Conservation (phyloP, 2,888 invertebrate species). For the Syritta pipiens region DNA sequence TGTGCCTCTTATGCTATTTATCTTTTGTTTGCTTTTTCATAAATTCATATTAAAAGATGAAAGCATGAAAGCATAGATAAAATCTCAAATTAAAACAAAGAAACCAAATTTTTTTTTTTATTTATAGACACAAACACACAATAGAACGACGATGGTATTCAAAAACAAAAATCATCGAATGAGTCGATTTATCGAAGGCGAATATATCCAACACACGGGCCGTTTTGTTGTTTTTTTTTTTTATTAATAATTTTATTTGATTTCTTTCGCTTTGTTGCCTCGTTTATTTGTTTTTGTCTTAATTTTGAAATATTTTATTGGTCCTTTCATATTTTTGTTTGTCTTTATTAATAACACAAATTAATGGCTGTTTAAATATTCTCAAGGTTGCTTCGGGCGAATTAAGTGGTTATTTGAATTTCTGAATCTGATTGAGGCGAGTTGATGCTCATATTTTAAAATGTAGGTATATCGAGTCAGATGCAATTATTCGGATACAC, state of each 20-base stretch:
- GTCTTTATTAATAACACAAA: constrained; percentile 30
- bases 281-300: neutral
- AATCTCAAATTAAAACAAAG: constrained; percentile 3
- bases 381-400: constrained; percentile 26
- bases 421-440: constrained; percentile 21
- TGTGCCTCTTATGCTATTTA: neutral
- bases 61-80: constrained; percentile 38
- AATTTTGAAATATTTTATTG: neutral
- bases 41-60: constrained; percentile 20
- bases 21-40: constrained; percentile 12
- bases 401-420: constrained; percentile 41
- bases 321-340: constrained; percentile 17
- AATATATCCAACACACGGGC: neutral
- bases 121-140: constrained; percentile 16
- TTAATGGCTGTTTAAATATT: constrained; percentile 29
- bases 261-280: neutral
- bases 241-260: constrained; percentile 12
- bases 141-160: neutral
- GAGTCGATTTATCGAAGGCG: constrained; percentile 11
- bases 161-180: constrained; percentile 20
- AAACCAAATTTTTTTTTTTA: neutral
- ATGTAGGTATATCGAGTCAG: neutral
- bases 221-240: neutral
- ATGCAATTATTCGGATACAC: neutral
- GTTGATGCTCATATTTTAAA: constrained; percentile 36